Conservation (phyloP, 2,113 vertebrate genomes). For the Nansenia antarctica region DNA sequence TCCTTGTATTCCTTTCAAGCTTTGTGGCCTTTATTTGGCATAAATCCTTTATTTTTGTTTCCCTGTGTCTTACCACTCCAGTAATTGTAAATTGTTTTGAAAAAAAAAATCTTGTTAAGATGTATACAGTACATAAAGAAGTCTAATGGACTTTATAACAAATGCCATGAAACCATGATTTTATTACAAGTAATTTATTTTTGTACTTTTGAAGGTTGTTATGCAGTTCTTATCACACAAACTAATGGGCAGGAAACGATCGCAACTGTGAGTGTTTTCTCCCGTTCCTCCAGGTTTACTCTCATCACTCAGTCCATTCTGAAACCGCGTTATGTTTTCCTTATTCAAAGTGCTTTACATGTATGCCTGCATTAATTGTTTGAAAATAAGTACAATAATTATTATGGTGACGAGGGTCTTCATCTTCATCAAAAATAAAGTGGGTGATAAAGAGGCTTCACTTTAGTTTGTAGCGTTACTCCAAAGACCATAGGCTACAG, state of each 20-base stretch:
- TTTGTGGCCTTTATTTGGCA: conserved; percentile 57
- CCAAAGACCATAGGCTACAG: conserved; percentile 31
- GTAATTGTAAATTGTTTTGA: conserved; percentile 34
- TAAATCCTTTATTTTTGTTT: conserved; percentile 35
- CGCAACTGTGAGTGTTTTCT: conserved; percentile 61
- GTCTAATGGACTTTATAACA: conserved; percentile 40
- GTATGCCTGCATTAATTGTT: conserved; percentile 52
- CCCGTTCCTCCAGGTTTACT: conserved; percentile 50
- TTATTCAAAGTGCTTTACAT: conserved; percentile 59
- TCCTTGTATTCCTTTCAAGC: conserved; percentile 25
- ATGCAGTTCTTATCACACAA: conserved; percentile 55
- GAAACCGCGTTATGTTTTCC: conserved; percentile 29
- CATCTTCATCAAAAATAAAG: conserved; percentile 21
- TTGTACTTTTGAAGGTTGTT: conserved; percentile 67
- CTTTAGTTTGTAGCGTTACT: conserved; percentile 28
- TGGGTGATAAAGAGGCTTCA: conserved; percentile 15
- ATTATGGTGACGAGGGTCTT: conserved; percentile 44
- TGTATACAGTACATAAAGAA: conserved; percentile 61
- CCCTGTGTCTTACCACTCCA: conserved; percentile 20
- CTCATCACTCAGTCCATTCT: conserved; percentile 48
- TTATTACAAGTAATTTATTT: conserved; percentile 75
- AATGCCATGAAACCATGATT: conserved; percentile 68
- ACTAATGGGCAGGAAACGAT: conserved; percentile 24
- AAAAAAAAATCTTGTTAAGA: conserved; percentile 48
- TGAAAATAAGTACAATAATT: conserved; percentile 15